Base-by-base conservation (phyloP, 2,888 invertebrate species). In the Euphydryas editha region DNA sequence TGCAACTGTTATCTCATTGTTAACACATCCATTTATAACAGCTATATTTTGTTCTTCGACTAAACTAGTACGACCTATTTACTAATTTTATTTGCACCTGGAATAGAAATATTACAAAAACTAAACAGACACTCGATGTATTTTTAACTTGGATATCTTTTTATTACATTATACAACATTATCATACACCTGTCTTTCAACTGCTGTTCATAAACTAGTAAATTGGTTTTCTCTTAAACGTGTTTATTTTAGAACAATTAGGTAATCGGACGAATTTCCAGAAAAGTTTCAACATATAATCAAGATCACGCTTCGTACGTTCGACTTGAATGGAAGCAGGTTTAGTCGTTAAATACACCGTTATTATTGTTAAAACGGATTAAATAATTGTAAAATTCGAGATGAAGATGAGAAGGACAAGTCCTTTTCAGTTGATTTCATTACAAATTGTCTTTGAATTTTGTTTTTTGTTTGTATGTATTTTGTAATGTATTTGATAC, bases 361-460 rank as follows among this genome's bases (percentile, higher is more conserved):
- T 51, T 60, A 57, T 67, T 63, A 49, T 51, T 51, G 51, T 64
- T 47, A 59, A 30, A 51, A 54, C 42, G 47, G 62, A 60, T 64
- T 60, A 60, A 64, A 64, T 57, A 30, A 57, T 64, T 58, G 44
- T 60, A 59, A 20, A 62, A 51, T 62, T 68, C 60, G 60, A 64
- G 63, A 63, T 51, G 56, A 64, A 37, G 37, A 68, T 57, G n/a
- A n/a, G n/a, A n/a, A n/a, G n/a, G n/a, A n/a, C 67, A 64, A 60
- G 63, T 64, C 63, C 57, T 67, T 68, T 68, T 68, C 51, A 21
- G 13, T 60, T 59, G 15, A 63, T 51, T 62, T 39, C 42, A 57
- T 36, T 64, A 59, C 36, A 24, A 63, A 10, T 46, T 39, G 56
- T 60, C 65, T 61, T 60, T 49, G 21, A 57, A 30, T 30, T 54